Base-by-base conservation (phyloP, 2,888 invertebrate genomes). In the Phengaris alcon region DNA sequence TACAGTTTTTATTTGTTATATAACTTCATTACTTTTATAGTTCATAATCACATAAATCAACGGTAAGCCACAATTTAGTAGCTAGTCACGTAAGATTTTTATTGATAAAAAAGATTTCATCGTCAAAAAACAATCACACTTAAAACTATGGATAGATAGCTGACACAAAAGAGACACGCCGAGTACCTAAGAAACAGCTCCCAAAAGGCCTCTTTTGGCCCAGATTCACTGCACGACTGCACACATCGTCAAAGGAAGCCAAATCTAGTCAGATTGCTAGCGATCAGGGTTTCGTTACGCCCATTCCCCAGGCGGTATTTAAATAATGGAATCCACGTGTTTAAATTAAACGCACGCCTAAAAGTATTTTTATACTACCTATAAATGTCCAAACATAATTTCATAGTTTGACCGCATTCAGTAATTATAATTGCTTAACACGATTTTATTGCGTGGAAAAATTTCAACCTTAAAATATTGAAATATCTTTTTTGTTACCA, bases 401-500 rank as follows among this genome's bases (percentile, higher is more conserved):
- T 54, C 54, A 54, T 70, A 52, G 52, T 52, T 70, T 22, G 35
- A 13, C 70, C 51, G 35, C 5, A 70, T 72, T 72, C 54, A 35
- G 72, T 54, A 13, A 72, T 72, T 35, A 72, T 54, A 22, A 54
- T 0, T 22, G 72, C 35, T 12, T 54, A 72, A 72, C 72, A 72
- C 52, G n/a, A 15, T 72, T 54, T 72, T 52, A 54, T 72, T 72
- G 54, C 72, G 72, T 72, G 72, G 35, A 72, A 72, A 70, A 72
- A 55, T 15, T 15, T 22, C 57, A 44, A 22, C 69, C n/a, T 72
- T 44, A 52, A 79, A 80, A 81, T 78, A 79, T 79, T 78, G 75
- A 77, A 77, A 80, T 79, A 79, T 78, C 75, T 79, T 79, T 79
- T 79, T 79, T 77, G 78, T 76, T 77, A 80, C 78, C 77, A 78